Evolutionary conservation across 2,888 invertebrate genomes (phyloP), one percentile per base, ranked within the genome.

Genomic region (Emmelina monodactyla): DNA sequence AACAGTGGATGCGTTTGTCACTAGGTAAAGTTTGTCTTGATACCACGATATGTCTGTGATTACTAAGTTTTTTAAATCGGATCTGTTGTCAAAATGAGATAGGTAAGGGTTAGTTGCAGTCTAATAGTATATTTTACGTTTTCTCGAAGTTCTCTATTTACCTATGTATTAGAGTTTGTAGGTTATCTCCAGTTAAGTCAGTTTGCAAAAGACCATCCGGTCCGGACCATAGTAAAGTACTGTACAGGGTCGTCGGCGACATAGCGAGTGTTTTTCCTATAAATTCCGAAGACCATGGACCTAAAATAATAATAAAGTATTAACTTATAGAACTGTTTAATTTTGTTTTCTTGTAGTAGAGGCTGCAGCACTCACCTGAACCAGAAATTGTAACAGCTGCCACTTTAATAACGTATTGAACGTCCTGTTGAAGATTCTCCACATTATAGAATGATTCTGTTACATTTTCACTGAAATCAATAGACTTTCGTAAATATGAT

Each of bases 211-310:
- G 67, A 1, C 91, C 91, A 40, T 89, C 87, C 1, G 84, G 82
- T 0, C 88, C 86, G 0, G 91, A 89, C 92, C 91, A 92, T 4
- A 89, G 58, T 31, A 91, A 82, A 1, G 84, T 82, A 16, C 87
- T 85, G 44, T 83, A 80, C 30, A 83, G 63, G 1, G 83, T 83
- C 39, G 83, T 78, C 11, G 82, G 72, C 14, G 81, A 66, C 19
- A 68, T 65, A 28, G 80, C 82, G 37, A 90, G 64, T 0, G 89
- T 93, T 53, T 82, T 84, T 0, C 91, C 90, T 11, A 83, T 71
- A 54, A 93, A 92, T 55, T 87, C 88, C 5, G 85, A 82, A 1
- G 89, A 88, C 85, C 91, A 93, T 0, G 92, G 93, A 13, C 94
- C 92, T 78, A 37, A 2, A 44, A n/a, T n/a, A n/a, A n/a, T n/a